phyloP scores from a whole-genome alignment of 2,113 vertebrate species.

The Coracopsis vasa region DNA sequence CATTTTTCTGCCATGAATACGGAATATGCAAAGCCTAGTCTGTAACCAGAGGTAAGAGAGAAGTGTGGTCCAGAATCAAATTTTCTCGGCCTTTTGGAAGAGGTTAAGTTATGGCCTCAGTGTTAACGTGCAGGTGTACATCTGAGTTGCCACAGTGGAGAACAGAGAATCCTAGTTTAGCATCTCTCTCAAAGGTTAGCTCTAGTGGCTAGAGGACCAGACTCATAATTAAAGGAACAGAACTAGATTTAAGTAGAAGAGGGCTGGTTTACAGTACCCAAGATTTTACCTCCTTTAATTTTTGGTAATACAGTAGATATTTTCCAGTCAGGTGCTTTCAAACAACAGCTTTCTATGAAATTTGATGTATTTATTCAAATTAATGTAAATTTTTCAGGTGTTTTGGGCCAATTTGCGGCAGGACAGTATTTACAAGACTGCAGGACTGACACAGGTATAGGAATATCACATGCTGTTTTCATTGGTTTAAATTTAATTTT shows the following conservation, averaged over 20 bases:
- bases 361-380: not conserved
- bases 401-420: not conserved
- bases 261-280: not conserved
- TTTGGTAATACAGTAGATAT: not conserved
- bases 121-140: not conserved
- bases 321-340: not conserved
- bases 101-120: not conserved
- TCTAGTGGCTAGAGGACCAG: not conserved
- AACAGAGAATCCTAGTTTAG: not conserved
- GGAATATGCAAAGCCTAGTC: not conserved
- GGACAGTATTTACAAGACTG: not conserved
- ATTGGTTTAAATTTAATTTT: not conserved
- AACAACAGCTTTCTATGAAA: not conserved
- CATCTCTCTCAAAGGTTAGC: not conserved
- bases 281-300: not conserved
- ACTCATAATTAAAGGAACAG: not conserved
- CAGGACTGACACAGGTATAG: not conserved
- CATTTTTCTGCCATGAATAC: not conserved
- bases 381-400: not conserved
- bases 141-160: not conserved
- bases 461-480: not conserved
- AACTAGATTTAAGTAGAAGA: not conserved
- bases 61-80: not conserved
- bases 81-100: not conserved
- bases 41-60: not conserved